These are phyloP conservation scores for Phyto melanocephala DNA, from an alignment of 2,888 invertebrate species.

Conservation along the genomic window DNA sequence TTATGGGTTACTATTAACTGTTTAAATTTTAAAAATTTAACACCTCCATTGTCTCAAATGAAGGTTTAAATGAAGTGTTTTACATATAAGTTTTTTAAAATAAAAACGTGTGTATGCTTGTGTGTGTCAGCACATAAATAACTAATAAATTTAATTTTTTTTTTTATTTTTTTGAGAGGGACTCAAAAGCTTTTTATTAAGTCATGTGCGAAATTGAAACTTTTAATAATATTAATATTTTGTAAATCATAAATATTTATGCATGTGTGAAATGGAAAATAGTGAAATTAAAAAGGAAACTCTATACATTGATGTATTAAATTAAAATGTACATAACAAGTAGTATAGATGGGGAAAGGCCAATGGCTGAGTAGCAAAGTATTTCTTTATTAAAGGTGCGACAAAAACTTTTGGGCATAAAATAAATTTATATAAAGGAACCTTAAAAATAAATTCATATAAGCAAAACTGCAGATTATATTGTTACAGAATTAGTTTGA, in stretches of 20 bases:
- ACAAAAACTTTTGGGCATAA: too few relatives aligned
- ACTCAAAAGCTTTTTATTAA: slow-evolving; percentile 15
- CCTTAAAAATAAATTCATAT: too few relatives aligned
- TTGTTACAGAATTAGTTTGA: too few relatives aligned
- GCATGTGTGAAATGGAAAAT: neutral
- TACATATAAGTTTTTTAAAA: neutral
- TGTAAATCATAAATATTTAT: neutral
- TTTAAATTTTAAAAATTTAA: slow-evolving; percentile 3
- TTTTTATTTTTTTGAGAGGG: neutral
- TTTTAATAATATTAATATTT: slow-evolving; percentile 40
- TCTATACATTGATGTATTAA: too few relatives aligned
- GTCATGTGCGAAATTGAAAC: slow-evolving; percentile 56
- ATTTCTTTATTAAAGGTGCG: too few relatives aligned
- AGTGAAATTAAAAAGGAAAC: too few relatives aligned
- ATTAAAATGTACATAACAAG: too few relatives aligned
- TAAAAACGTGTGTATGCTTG: neutral
- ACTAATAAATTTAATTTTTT: slow-evolving; percentile 6
- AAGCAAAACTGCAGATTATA: too few relatives aligned
- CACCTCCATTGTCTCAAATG: neutral
- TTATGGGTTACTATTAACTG: slow-evolving; percentile 18
- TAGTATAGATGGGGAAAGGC: too few relatives aligned
- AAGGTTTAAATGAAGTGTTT: neutral
- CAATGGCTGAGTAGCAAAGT: too few relatives aligned
- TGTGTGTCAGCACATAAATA: neutral
- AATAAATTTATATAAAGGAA: too few relatives aligned